Base-by-base conservation (phyloP, 2,888 invertebrate species). In the Calliscelio sp. region DNA sequence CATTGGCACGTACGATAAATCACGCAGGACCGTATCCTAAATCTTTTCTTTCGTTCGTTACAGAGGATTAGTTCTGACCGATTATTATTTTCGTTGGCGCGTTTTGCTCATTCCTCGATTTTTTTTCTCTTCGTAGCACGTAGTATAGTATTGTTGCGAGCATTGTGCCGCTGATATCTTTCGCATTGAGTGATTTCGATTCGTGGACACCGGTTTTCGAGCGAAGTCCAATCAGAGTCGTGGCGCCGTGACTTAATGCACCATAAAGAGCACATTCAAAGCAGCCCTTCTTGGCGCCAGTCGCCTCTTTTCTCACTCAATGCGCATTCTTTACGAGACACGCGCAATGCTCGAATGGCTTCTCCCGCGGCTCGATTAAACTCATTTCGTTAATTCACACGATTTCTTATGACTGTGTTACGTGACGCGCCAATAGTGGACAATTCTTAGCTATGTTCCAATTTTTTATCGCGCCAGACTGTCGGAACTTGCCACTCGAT, bases 261-360 rank as follows among this genome's bases (percentile, higher is more conserved):
- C 89, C 89, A 88, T 90, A 89, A 90, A 90, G 90, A 89, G 89
- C 87, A 87, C 89, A 89, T 89, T 89, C 89, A 87, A 90, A 90
- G 90, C 89, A 89, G 90, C 89, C 87, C 86, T 86, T 87, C 85
- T 87, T 89, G 90, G 90, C 91, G 89, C 90, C 90, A 90, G 87
- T 84, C 90, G 86, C 80, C 85, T 87, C 87, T 88, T 89, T 89
- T 88, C 86, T 85, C 82, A 87, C 86, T 87, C 87, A 86, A 87
- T 87, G 85, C 83, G 68, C 87, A 88, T 90, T 89, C 90, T 90
- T 90, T 90, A 90, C 88, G 88, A 87, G 86, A 85, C 86, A 85
- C 88, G 85, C 86, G 81, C 84, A 73, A 78, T 28, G 49, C 49
- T 38, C 32, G 57, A 65, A 70, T 63, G 46, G 46, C 46, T 79